Evolutionary conservation across 2,888 invertebrate genomes (phyloP).

Genomic region (Diploptera punctata): DNA sequence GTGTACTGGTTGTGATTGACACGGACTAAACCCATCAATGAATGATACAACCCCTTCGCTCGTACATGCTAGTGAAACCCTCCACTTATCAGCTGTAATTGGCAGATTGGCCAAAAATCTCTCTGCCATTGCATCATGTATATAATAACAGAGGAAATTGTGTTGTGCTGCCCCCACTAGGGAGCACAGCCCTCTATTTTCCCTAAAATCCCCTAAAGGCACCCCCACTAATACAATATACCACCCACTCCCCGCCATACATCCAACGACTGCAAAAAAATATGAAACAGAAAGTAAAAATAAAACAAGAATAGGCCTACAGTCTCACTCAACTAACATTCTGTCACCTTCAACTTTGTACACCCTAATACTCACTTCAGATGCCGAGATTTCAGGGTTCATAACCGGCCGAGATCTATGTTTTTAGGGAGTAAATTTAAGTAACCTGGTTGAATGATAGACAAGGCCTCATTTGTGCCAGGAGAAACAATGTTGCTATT

Average conservation of each 20-base stretch:
- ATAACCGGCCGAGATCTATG: too few species aligned
- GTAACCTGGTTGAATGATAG: too few species aligned
- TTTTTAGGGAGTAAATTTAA: too few species aligned
- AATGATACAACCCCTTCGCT: neutral
- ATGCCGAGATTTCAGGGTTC: too few species aligned
- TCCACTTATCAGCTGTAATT: conserved; percentile 4
- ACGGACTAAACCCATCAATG: conserved; percentile 6
- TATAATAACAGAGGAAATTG: conserved; percentile 11
- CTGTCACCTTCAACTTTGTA: too few species aligned
- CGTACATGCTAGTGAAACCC: neutral
- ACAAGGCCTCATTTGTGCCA: too few species aligned
- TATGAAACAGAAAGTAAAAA: neutral
- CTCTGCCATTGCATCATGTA: neutral
- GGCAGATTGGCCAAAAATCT: conserved; percentile 17
- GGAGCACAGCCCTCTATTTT: neutral
- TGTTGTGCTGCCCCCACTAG: conserved; percentile 1
- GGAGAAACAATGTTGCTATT: too few species aligned
- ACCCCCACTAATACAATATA: neutral
- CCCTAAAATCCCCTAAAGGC: conserved; percentile 10
- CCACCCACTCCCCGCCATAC: neutral
- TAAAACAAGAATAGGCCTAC: too few species aligned
- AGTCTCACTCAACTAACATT: too few species aligned
- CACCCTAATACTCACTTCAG: too few species aligned
- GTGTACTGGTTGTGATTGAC: conserved; percentile 21
- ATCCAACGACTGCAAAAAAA: neutral